Evolutionary conservation across 2,888 invertebrate genomes (phyloP), one percentile per base, ranked within the genome.

Genomic region (Neoascia interrupta): DNA sequence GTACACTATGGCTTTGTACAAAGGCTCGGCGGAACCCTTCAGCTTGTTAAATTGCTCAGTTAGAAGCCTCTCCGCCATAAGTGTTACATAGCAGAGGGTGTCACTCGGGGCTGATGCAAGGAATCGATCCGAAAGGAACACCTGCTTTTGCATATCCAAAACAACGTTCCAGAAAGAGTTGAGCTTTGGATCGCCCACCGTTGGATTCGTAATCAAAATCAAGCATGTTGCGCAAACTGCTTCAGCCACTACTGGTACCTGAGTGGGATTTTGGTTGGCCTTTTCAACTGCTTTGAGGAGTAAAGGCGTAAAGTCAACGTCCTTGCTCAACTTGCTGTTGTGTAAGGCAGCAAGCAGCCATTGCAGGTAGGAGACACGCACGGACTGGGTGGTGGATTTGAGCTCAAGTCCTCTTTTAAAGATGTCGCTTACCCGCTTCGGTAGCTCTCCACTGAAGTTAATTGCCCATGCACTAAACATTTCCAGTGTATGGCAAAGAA

Each of bases 81-180:
- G 90, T 89, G 94, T 93, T 81, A 96, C 91, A 88, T 93, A 92
- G 76, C 91, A 90, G 19, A 93, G 87, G 21, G 91, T 95, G 82
- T 96, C 95, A 81, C 94, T 93, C 10, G 92, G 88, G 37, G 94
- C 93, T 6, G 93, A 90, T 10, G 92, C 85, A 36, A 97, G 89
- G 86, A 94, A 94, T 84, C 96, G 94, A 82, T 97, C 97, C 54
- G 95, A 94, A 43, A 96, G 91, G 86, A 97, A 94, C 66, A 94
- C 90, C 85, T 94, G 94, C 84, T 94, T 95, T 64, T 95, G 93
- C 84, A 92, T 90, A 87, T 95, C 95, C 36, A 92, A 85, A n/a
- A 95, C 89, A 45, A 93, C 90, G 34, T 90, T 91, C 95, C 96
- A 95, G 82, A 94, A 89, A 37, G 89, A 90, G 37, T 87, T 85